Conservation (phyloP, 2,797 vertebrate genomes). For the Notolabrus celidotus region DNA sequence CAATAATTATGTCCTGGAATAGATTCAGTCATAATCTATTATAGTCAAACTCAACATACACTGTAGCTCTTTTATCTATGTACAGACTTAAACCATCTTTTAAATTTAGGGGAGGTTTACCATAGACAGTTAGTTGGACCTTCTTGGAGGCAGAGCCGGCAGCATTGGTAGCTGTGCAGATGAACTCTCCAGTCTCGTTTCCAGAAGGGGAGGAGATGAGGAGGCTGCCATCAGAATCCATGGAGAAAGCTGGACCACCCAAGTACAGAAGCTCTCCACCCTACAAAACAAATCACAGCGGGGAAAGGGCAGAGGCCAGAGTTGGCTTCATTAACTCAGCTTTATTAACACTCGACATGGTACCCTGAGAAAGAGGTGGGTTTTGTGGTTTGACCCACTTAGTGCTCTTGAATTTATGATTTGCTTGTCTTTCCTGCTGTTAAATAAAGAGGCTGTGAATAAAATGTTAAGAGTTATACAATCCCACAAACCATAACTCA, state of each 20-base stretch:
- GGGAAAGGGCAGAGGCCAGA: constrained; percentile 41
- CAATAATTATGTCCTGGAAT: not conserved
- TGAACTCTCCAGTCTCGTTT: constrained; percentile 92
- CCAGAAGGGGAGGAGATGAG: constrained; percentile 88
- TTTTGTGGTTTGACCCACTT: constrained; percentile 27
- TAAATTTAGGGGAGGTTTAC: constrained; percentile 76
- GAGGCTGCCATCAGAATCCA: constrained; percentile 91
- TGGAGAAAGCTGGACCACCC: constrained; percentile 82
- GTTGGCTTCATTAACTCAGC: constrained; percentile 45
- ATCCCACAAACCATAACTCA: constrained; percentile 12
- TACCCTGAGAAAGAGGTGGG: constrained; percentile 12
- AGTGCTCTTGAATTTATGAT: constrained; percentile 26
- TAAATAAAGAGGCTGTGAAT: constrained; percentile 5
- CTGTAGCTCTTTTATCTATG: not conserved
- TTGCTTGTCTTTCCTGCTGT: not conserved
- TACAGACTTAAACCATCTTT: not conserved
- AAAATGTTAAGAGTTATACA: not conserved
- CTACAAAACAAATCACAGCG: constrained; percentile 79
- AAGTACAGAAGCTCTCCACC: constrained; percentile 88
- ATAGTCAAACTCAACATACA: accelerated
- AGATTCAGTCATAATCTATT: not conserved
- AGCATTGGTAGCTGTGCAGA: constrained; percentile 93
- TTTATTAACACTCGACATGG: constrained; percentile 42
- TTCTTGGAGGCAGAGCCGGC: constrained; percentile 92
- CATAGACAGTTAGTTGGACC: constrained; percentile 96